Percentiles rank a stretch among this genome's conserved stretches.
phyloP scores from a whole-genome alignment of 1,140 invertebrate species.

The Tribolium castaneum region DNA sequence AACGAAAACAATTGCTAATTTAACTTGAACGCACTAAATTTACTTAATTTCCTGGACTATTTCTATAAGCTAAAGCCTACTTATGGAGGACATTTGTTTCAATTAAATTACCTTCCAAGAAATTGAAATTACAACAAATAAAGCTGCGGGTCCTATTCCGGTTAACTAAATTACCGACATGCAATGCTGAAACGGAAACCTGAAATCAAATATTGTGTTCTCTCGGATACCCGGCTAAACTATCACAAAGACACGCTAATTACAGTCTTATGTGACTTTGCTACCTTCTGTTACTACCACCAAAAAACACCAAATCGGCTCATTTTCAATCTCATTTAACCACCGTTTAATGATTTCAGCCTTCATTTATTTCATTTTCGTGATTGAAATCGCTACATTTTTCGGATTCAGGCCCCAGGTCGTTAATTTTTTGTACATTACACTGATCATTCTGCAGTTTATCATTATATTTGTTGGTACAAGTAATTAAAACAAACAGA shows the following conservation, averaged over 20 bases:
- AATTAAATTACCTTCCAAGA: conserved; percentile 26
- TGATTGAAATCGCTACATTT: not conserved
- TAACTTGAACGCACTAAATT: conserved; percentile 23
- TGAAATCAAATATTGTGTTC: conserved; percentile 20
- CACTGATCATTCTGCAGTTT: not conserved
- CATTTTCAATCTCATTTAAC: not conserved
- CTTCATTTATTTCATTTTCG: not conserved
- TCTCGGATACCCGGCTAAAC: not conserved
- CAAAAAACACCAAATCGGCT: not conserved
- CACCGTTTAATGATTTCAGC: not conserved
- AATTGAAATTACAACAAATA: conserved; percentile 25
- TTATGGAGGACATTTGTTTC: conserved; percentile 14
- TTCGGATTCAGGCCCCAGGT: not conserved
- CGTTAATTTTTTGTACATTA: not conserved
- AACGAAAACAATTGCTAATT: conserved; percentile 34
- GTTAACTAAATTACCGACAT: conserved; percentile 14
- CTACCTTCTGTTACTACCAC: not conserved
- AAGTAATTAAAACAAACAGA: not conserved
- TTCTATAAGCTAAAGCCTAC: conserved; percentile 21
- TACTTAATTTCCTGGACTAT: conserved; percentile 5
- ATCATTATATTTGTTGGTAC: not conserved
- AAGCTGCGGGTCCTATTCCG: not conserved
- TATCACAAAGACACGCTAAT: conserved; percentile 9
- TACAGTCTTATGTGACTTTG: not conserved
- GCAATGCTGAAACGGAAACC: conserved; percentile 12